Conservation (phyloP, 2,888 invertebrate genomes). For the Brachypterus glaber region DNA sequence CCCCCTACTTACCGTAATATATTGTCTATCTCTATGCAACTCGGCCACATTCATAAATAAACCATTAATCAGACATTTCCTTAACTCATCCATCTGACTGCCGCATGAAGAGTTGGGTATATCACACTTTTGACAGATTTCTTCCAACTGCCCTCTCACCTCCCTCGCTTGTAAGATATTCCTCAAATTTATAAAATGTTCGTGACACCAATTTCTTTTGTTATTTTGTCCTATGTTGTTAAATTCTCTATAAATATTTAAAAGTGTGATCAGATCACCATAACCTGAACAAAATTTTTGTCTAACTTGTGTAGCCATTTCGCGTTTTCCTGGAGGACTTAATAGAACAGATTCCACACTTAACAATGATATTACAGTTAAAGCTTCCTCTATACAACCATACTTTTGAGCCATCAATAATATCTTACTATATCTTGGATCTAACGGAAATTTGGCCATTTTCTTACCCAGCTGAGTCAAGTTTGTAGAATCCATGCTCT, state of each 20-base stretch:
- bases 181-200: slow-evolving; percentile 75
- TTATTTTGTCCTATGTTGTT: slow-evolving; percentile 52
- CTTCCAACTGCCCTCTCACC: slow-evolving; percentile 68
- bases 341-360: slow-evolving; percentile 82
- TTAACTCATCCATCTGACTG: slow-evolving; percentile 50
- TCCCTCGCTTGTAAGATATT: slow-evolving; percentile 74
- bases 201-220: slow-evolving; percentile 78
- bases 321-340: slow-evolving; percentile 63
- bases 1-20: slow-evolving; percentile 54
- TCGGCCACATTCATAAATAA: slow-evolving; percentile 82
- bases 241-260: slow-evolving; percentile 81
- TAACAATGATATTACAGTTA: slow-evolving; percentile 78
- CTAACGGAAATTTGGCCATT: slow-evolving; percentile 87
- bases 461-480: slow-evolving; percentile 71
- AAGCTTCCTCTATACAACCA: slow-evolving; percentile 68
- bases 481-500: slow-evolving; percentile 47
- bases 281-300: slow-evolving; percentile 74
- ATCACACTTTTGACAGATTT: slow-evolving; percentile 51
- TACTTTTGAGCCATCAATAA: slow-evolving; percentile 61
- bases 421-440: slow-evolving; percentile 78
- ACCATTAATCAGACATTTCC: slow-evolving; percentile 74
- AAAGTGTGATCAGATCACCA: slow-evolving; percentile 85
- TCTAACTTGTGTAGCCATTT: slow-evolving; percentile 62
- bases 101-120: slow-evolving; percentile 57
- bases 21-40: slow-evolving; percentile 60